These are phyloP conservation scores for Synergus gifuensis DNA, from an alignment of 2,888 invertebrate genomes.

Conservation along the genomic window DNA sequence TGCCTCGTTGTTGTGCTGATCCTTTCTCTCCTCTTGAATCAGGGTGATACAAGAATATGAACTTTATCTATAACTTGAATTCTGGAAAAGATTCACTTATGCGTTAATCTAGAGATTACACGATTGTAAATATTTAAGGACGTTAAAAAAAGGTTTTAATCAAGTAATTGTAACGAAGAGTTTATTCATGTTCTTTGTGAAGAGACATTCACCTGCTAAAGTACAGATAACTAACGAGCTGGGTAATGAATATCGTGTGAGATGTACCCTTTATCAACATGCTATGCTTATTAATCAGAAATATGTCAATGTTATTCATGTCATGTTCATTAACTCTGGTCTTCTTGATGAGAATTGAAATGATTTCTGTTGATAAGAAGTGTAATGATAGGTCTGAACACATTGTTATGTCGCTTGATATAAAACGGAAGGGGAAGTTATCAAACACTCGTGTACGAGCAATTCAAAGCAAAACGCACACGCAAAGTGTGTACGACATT, in stretches of 20 bases:
- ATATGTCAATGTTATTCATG: conserved; percentile 34
- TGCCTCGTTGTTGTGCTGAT: conserved; percentile 18
- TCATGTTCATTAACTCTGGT: conserved; percentile 39
- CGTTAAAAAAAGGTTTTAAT: not conserved
- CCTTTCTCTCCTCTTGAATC: conserved; percentile 28
- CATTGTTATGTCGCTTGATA: conserved; percentile 60
- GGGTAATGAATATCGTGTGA: conserved; percentile 21
- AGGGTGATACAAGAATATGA: conserved; percentile 28
- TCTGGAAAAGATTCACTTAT: not conserved
- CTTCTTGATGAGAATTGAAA: conserved; percentile 62
- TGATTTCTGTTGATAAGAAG: conserved; percentile 61
- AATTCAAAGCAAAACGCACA: not conserved
- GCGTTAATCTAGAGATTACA: no score
- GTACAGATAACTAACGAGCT: conserved; percentile 6
- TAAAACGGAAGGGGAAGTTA: conserved; percentile 66
- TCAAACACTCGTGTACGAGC: conserved; percentile 38
- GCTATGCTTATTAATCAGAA: conserved; percentile 31
- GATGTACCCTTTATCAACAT: conserved; percentile 22
- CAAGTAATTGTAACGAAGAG: not conserved
- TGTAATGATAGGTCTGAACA: conserved; percentile 62
- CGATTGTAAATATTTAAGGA: not conserved
- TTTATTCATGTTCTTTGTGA: conserved; percentile 9
- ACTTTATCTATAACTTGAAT: not conserved
- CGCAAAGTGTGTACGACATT: not conserved
- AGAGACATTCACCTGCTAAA: not conserved